Percentiles rank a stretch among this genome's conserved stretches.
Conservation (phyloP, 2,113 vertebrate species). For the Melospiza georgiana region DNA sequence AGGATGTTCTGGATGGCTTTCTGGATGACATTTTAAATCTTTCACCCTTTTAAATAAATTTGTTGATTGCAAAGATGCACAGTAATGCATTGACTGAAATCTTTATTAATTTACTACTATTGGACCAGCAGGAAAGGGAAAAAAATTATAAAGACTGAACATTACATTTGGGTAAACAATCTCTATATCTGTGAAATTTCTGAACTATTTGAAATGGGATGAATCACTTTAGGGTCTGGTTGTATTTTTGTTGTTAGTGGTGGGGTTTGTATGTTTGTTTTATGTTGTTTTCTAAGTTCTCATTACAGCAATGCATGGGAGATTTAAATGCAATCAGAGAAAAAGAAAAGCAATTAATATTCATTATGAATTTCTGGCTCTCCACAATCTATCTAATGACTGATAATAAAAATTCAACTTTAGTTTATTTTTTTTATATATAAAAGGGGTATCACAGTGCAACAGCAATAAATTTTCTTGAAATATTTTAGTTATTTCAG, state of each 20-base stretch:
- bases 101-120: neutral
- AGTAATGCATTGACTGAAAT: neutral
- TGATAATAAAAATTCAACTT: neutral
- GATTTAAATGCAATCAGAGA: neutral
- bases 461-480: neutral
- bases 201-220: neutral
- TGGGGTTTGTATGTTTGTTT: neutral
- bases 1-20: neutral
- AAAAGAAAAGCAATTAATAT: neutral
- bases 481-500: neutral
- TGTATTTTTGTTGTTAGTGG: neutral
- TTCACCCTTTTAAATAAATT: neutral
- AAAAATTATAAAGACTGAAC: neutral
- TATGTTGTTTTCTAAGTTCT: neutral
- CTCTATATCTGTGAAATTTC: neutral
- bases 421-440: neutral
- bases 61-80: neutral
- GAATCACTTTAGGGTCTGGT: neutral
- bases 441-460: neutral
- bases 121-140: neutral
- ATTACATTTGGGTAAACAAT: neutral
- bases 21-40: neutral
- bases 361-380: neutral
- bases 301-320: neutral
- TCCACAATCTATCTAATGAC: neutral